Conservation (phyloP, 2,797 vertebrate species). For the Phaenicophaeus curvirostris region DNA sequence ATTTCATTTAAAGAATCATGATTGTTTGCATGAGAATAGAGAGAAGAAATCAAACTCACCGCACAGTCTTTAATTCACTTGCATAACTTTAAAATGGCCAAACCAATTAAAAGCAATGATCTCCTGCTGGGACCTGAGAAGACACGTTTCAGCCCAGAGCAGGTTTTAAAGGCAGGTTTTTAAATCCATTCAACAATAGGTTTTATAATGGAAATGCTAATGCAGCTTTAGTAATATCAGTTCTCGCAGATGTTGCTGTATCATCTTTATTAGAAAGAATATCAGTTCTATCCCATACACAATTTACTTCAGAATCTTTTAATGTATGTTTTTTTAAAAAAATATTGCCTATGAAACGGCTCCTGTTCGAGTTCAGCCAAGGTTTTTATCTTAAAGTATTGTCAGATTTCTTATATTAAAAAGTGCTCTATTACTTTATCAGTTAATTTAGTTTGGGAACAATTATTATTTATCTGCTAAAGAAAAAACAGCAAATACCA, state of each 20-base stretch:
- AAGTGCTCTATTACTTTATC: background rate
- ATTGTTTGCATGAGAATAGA: background rate
- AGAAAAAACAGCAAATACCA: background rate
- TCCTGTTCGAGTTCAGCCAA: background rate
- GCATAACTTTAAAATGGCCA: background rate
- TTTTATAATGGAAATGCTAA: constrained; percentile 71
- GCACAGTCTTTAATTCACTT: background rate
- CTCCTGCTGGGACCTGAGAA: constrained; percentile 21
- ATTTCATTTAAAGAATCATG: background rate
- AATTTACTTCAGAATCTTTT: constrained; percentile 11
- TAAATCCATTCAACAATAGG: constrained; percentile 29
- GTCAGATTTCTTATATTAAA: background rate
- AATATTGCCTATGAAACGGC: constrained; percentile 1
- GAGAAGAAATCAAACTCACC: background rate
- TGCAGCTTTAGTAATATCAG: constrained; percentile 45
- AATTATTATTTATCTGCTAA: background rate
- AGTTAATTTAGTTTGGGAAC: background rate
- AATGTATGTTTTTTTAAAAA: background rate
- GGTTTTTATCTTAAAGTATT: background rate
- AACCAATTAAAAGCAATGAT: constrained; percentile 22
- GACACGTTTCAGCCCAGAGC: constrained; percentile 58
- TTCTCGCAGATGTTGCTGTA: constrained; percentile 3
- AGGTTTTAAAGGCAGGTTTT: constrained; percentile 52
- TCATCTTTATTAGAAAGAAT: constrained; percentile 32
- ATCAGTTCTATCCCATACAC: background rate